Conservation (phyloP, 2,888 invertebrate genomes). For the Odontocolon sp. region DNA sequence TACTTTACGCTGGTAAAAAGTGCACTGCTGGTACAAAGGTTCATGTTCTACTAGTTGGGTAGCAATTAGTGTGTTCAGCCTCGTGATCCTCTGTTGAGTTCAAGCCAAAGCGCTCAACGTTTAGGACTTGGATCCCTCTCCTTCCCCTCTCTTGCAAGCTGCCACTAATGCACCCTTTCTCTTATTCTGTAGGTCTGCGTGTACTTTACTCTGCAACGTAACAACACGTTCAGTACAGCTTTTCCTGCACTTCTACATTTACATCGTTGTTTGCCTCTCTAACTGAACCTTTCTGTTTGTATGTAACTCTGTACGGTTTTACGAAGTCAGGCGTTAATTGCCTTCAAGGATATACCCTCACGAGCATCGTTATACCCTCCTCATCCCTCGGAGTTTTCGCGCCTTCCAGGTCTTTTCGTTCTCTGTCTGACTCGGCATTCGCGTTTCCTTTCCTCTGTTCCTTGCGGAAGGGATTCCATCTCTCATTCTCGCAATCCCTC, state of each 20-base stretch:
- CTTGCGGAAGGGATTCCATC: constrained; percentile 36
- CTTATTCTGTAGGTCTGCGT: constrained; percentile 5
- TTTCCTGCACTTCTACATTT: neutral
- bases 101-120: constrained; percentile 13
- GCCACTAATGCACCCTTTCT: neutral
- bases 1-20: constrained; percentile 24
- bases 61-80: constrained; percentile 68
- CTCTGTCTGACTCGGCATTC: constrained; percentile 32
- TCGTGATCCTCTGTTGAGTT: constrained; percentile 5
- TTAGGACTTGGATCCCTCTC: constrained; percentile 28
- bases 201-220: constrained; percentile 6
- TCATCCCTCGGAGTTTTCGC: constrained; percentile 5
- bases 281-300: too few relatives aligned
- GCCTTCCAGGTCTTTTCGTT: neutral
- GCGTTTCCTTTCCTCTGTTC: neutral
- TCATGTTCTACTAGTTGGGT: constrained; percentile 5
- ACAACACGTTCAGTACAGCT: constrained; percentile 2
- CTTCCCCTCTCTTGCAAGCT: constrained; percentile 1
- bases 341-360: constrained; percentile 73
- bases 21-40: constrained; percentile 17
- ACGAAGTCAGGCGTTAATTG: constrained; percentile 78
- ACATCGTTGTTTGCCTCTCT: neutral
- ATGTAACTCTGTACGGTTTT: constrained; percentile 62
- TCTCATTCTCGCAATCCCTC: constrained; percentile 33
- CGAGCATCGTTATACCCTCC: neutral